Base-by-base conservation (phyloP, 2,797 vertebrate species). In the Acanthopagrus latus region DNA sequence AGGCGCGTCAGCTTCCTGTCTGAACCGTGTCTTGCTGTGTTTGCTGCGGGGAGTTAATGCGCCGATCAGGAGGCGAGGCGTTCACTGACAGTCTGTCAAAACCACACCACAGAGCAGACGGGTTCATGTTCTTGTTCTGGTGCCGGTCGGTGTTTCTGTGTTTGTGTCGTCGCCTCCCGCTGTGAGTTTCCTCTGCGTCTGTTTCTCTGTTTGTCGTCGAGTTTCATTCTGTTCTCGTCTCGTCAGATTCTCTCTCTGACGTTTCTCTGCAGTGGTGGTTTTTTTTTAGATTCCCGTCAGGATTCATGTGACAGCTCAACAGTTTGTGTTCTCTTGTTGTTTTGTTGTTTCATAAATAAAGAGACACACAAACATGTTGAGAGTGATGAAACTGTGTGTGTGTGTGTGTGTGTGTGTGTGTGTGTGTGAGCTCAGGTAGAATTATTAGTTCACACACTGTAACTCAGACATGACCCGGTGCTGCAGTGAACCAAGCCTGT, bases 31-130 rank as follows among this genome's bases (percentile, higher is more conserved):
- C 46, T 27, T 1, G 51, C 46, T 50, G 64, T 5, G 38, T 48
- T 52, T 67, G 47, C 51, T 43, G 41, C 16, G 1, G 27, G 52
- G 60, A 62, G 72, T 41, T 72, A 52, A 68, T 57, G 58, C 33
- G 33, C 3, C 1, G 55, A 71, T 75, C 48, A 50, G 60, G 59
- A 54, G 56, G 23, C 11, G 60, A 71, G 60, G 67, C 38, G 41
- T 75, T 71, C 41, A 10, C 71, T 71, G 76, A 83, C 81, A 68
- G 51, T 68, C 74, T 66, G 57, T 59, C 76, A 65, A 72, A 59
- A 68, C 23, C 38, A 64, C 72, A 55, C 50, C 41, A 46, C 0
- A 21, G 51, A 23, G 51, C 46, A 51, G 41, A 68, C n/a, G 11
- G 4, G 67, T 54, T 75, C 48, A 3, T 0, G 50, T 17, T 71